A percentile compares a stretch with the other conserved stretches of the same genome.
Conservation (phyloP, 2,797 vertebrate species). For the Sebastes oblongus region DNA sequence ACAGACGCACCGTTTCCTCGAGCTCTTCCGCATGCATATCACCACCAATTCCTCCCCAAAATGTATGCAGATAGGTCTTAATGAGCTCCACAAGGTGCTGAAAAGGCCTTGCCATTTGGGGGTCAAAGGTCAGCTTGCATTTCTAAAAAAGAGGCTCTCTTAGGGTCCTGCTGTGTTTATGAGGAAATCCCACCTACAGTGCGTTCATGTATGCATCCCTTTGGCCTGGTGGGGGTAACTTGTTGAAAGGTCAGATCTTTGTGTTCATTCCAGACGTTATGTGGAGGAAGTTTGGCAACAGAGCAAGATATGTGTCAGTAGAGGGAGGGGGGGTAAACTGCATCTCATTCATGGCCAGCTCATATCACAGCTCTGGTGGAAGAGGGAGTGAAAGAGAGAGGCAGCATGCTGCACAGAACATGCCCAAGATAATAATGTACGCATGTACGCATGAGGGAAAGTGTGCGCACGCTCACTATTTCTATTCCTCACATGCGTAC, state of each 20-base stretch:
- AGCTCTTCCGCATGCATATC: conserved; percentile 37
- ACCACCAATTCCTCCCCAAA: conserved; percentile 7
- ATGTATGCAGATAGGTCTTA: conserved; percentile 50
- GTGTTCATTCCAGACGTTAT: conserved; percentile 51
- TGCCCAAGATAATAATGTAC: conserved; percentile 8
- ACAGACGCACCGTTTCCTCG: conserved; percentile 39
- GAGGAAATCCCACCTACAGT: conserved; percentile 52
- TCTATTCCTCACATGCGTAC: conserved; percentile 13
- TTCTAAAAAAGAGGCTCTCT: conserved; percentile 26
- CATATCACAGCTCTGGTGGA: conserved; percentile 10
- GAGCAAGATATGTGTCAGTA: conserved; percentile 34
- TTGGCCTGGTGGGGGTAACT: conserved; percentile 29
- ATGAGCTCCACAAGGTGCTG: conserved; percentile 62
- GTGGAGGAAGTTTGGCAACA: conserved; percentile 42
- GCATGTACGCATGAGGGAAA: background rate
- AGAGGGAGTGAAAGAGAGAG: background rate
- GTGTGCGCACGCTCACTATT: background rate
- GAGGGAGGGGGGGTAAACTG: background rate
- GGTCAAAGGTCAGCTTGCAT: conserved; percentile 54
- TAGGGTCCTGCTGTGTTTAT: conserved; percentile 34
- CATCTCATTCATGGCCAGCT: conserved; percentile 1
- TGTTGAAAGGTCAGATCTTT: conserved; percentile 53
- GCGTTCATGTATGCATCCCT: conserved; percentile 40
- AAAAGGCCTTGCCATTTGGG: conserved; percentile 50
- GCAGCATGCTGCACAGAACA: conserved; percentile 7